phyloP scores from a whole-genome alignment of 2,113 vertebrate genomes.

The Aphyosemion australe region DNA sequence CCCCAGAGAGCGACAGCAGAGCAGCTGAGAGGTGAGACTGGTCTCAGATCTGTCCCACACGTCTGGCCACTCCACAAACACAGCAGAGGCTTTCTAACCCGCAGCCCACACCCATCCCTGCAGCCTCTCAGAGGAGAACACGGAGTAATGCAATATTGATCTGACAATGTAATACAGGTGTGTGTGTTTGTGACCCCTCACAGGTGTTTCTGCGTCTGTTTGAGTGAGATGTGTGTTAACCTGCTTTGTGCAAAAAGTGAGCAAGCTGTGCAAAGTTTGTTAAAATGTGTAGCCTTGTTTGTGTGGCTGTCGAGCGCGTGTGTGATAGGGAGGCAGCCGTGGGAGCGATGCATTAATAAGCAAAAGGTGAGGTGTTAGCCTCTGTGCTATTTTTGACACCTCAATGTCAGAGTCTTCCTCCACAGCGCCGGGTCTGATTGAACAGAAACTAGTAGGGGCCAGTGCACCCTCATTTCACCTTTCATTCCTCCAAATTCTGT shows the following conservation, averaged over 20 bases:
- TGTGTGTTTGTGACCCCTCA: neutral
- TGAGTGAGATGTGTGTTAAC: slow-evolving; percentile 29
- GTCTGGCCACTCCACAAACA: slow-evolving; percentile 57
- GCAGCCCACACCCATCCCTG: slow-evolving; percentile 65
- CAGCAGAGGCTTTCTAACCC: slow-evolving; percentile 50
- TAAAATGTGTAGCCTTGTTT: slow-evolving; percentile 33
- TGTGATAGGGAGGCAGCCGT: slow-evolving; percentile 43
- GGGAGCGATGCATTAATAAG: slow-evolving; percentile 68
- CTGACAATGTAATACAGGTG: slow-evolving; percentile 55
- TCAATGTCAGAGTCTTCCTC: slow-evolving; percentile 58
- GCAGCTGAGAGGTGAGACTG: slow-evolving; percentile 56
- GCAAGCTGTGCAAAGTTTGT: slow-evolving; percentile 32
- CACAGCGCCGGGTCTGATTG: slow-evolving; percentile 47
- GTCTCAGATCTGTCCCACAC: slow-evolving; percentile 60
- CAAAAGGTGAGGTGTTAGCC: slow-evolving; percentile 68
- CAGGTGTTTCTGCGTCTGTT: slow-evolving; percentile 29
- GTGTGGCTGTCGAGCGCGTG: slow-evolving; percentile 26
- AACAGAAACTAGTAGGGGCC: slow-evolving; percentile 41
- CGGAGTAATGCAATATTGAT: slow-evolving; percentile 77
- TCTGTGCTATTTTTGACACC: slow-evolving; percentile 72
- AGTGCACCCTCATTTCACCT: slow-evolving; percentile 47
- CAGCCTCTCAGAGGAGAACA: slow-evolving; percentile 67
- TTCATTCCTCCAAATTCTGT: slow-evolving; percentile 26
- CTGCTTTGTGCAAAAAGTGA: slow-evolving; percentile 33
- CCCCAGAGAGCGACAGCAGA: slow-evolving; percentile 31